Evolutionary conservation across 2,797 vertebrate species (phyloP).

Genomic region (Remorina albescens): DNA sequence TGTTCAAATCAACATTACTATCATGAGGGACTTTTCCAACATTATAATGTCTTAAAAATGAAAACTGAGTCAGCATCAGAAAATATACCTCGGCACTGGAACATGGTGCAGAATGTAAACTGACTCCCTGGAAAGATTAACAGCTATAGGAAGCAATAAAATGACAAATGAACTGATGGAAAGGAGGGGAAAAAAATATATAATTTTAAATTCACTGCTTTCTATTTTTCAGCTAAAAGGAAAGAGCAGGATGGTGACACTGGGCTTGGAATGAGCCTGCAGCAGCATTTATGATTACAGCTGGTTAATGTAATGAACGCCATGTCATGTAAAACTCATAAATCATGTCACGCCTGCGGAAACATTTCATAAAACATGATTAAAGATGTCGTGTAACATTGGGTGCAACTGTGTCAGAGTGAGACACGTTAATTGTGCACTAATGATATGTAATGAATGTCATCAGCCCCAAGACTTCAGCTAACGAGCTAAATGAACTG

Average conservation of each 20-base stretch:
- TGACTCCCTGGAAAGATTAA: conserved; percentile 28
- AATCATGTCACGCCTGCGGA: conserved; percentile 70
- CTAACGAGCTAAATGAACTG: conserved; percentile 85
- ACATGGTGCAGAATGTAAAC: conserved; percentile 38
- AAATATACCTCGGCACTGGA: conserved; percentile 21
- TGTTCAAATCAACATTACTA: background rate
- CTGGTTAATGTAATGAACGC: conserved; percentile 70
- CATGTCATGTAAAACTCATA: conserved; percentile 78
- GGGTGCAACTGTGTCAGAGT: conserved; percentile 69
- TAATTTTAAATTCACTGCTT: conserved; percentile 14
- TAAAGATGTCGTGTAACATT: conserved; percentile 83
- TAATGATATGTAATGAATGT: conserved; percentile 85
- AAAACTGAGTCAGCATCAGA: background rate
- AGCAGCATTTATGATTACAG: conserved; percentile 49
- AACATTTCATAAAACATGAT: conserved; percentile 81
- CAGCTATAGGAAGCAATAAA: background rate
- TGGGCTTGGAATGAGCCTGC: conserved; percentile 14
- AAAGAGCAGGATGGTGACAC: conserved; percentile 22
- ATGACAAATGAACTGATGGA: conserved; percentile 4
- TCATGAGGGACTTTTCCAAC: background rate
- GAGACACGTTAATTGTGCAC: conserved; percentile 82
- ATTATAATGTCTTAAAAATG: background rate
- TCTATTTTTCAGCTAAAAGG: conserved; percentile 23
- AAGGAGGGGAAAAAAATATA: background rate
- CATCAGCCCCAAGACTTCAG: conserved; percentile 78